Evolutionary conservation across 2,113 vertebrate species (phyloP).

Genomic region (Candoia aspera): DNA sequence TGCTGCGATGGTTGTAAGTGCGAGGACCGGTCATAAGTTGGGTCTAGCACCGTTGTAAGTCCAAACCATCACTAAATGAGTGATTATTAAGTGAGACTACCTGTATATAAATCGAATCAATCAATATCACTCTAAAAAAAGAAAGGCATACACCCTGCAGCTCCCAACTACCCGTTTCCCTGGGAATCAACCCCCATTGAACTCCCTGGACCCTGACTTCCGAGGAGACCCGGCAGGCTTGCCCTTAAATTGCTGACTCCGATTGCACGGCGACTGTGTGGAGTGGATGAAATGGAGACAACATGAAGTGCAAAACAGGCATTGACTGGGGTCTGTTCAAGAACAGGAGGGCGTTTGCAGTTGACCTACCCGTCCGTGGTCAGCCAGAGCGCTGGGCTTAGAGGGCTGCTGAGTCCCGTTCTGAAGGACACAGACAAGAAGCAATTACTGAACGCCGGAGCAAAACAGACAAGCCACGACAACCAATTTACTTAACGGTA

Average conservation of each 20-base stretch:
- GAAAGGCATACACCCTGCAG: background rate
- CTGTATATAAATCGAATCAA: too few relatives aligned
- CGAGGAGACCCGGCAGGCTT: background rate
- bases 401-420: conserved; percentile 72
- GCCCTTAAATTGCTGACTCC: background rate
- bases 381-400: conserved; percentile 82
- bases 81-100: too few relatives aligned
- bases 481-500: background rate
- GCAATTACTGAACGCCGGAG: conserved; percentile 58
- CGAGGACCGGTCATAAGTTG: too few relatives aligned
- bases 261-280: background rate
- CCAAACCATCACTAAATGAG: too few relatives aligned
- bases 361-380: conserved; percentile 87
- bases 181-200: background rate
- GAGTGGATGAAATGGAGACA: conserved; percentile 4
- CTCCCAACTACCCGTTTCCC: background rate
- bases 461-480: conserved; percentile 37
- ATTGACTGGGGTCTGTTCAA: conserved; percentile 5
- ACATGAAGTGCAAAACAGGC: conserved; percentile 12
- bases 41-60: too few relatives aligned
- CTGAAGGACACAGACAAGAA: conserved; percentile 70
- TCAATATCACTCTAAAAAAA: too few relatives aligned
- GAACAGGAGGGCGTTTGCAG: conserved; percentile 36
- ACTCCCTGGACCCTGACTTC: background rate
- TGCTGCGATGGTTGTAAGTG: too few relatives aligned